Evolutionary conservation across 2,888 invertebrate genomes (phyloP).

Genomic region (Seira sanloemensis): DNA sequence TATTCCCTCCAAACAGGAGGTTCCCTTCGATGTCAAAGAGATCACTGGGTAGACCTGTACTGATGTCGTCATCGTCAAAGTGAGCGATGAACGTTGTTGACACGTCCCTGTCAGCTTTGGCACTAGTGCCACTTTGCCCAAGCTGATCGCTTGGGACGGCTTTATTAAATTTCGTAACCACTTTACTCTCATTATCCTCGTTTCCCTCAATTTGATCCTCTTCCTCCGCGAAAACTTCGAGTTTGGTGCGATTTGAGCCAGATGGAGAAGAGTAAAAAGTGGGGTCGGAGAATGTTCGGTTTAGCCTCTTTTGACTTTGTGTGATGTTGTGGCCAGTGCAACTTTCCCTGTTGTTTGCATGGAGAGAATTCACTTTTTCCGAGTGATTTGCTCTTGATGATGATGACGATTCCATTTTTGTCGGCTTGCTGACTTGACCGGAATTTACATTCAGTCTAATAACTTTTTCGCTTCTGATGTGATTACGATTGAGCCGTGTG

Average conservation of each 20-base stretch:
- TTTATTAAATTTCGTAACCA: too few species aligned
- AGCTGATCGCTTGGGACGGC: background rate
- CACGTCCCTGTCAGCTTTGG: background rate
- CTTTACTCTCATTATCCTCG: background rate
- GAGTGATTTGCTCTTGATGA: constrained; percentile 15
- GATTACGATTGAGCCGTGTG: background rate
- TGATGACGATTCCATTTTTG: constrained; percentile 36
- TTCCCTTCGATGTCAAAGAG: constrained; percentile 72
- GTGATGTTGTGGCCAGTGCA: background rate
- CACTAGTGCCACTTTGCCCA: background rate
- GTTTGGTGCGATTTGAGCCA: background rate
- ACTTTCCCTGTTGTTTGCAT: background rate
- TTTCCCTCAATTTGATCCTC: constrained; percentile 32
- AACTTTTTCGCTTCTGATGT: background rate
- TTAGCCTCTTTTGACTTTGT: background rate
- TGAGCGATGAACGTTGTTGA: constrained; percentile 34
- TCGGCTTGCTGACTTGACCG: background rate
- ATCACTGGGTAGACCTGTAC: constrained; percentile 69
- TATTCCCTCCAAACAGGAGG: constrained; percentile 55
- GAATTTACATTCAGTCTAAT: constrained; percentile 3
- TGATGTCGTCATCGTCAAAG: constrained; percentile 64
- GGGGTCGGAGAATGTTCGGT: constrained; percentile 17
- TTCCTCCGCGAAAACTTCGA: constrained; percentile 47
- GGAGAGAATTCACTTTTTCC: background rate
- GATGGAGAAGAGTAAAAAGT: background rate